These are phyloP conservation scores for Oreochromis grahami DNA, from an alignment of 2,797 vertebrate genomes.

Conservation along the genomic window DNA sequence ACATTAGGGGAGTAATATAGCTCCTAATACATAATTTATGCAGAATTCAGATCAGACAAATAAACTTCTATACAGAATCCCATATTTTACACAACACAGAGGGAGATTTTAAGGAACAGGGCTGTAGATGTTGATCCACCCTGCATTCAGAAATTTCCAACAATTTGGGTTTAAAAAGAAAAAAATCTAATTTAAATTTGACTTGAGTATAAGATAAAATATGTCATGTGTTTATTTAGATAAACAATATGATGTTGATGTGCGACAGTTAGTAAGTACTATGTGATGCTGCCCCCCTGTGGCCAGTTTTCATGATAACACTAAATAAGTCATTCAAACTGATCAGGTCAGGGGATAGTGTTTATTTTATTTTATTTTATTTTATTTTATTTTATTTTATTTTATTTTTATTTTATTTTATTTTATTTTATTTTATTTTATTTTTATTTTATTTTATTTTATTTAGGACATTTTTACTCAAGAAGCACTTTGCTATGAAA, in stretches of 20 bases:
- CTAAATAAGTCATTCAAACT: not conserved
- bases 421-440: not conserved
- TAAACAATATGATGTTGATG: not conserved
- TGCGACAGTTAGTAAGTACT: not conserved
- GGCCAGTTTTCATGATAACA: constrained; percentile 1
- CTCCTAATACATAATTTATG: not conserved
- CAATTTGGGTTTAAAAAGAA: not conserved
- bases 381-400: not conserved
- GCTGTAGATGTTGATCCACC: not conserved
- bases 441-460: not conserved
- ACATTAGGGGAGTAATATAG: constrained; percentile 11
- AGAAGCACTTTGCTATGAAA: not conserved
- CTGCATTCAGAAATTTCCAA: not conserved
- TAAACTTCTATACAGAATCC: not conserved
- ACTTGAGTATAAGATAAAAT: not conserved
- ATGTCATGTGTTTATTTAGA: not conserved
- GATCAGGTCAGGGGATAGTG: not conserved
- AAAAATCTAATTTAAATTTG: not conserved
- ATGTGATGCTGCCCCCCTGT: constrained; percentile 57
- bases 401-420: not conserved
- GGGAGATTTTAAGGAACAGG: not conserved
- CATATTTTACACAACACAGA: not conserved
- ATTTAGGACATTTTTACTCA: not conserved
- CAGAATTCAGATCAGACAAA: not conserved
- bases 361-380: not conserved